Evolutionary conservation across 1,140 invertebrate genomes (phyloP).

Genomic region (Gonatopus flavifemur): DNA sequence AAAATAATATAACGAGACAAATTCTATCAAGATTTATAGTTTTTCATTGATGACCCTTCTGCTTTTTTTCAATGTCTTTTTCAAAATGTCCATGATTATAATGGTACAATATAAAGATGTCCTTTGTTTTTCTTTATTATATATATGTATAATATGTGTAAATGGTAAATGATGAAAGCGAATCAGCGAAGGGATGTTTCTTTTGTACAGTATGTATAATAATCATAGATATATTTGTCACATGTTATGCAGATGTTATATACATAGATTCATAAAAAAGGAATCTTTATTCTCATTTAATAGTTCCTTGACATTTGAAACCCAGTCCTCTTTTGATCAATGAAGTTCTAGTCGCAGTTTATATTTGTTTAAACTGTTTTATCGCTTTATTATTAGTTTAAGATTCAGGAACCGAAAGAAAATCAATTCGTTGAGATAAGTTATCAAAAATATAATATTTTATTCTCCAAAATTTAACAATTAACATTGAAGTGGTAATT

Average conservation of each 20-base stretch:
- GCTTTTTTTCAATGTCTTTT: not conserved
- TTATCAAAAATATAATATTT: not conserved
- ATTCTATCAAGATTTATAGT: slow-evolving; percentile 6
- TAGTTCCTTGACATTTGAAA: no score
- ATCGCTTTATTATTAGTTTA: not conserved
- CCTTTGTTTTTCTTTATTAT: slow-evolving; percentile 24
- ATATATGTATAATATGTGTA: slow-evolving; percentile 29
- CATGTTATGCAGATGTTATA: slow-evolving; percentile 30
- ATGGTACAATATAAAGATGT: slow-evolving; percentile 23
- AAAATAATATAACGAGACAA: not conserved
- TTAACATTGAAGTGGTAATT: no score
- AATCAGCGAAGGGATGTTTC: slow-evolving; percentile 37
- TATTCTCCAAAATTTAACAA: not conserved
- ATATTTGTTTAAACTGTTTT: not conserved
- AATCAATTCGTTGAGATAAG: not conserved
- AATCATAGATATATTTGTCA: slow-evolving; percentile 30
- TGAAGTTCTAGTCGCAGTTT: no score
- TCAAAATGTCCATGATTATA: slow-evolving; percentile 6
- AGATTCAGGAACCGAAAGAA: not conserved
- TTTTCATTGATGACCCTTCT: no score
- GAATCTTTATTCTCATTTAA: slow-evolving; percentile 18
- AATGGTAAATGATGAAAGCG: slow-evolving; percentile 29
- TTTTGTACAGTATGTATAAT: slow-evolving; percentile 46
- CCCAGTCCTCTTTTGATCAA: slow-evolving; percentile 2
- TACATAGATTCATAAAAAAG: slow-evolving; percentile 9